Evolutionary conservation across 2,113 vertebrate genomes (phyloP).

Genomic region (Empidonax traillii): DNA sequence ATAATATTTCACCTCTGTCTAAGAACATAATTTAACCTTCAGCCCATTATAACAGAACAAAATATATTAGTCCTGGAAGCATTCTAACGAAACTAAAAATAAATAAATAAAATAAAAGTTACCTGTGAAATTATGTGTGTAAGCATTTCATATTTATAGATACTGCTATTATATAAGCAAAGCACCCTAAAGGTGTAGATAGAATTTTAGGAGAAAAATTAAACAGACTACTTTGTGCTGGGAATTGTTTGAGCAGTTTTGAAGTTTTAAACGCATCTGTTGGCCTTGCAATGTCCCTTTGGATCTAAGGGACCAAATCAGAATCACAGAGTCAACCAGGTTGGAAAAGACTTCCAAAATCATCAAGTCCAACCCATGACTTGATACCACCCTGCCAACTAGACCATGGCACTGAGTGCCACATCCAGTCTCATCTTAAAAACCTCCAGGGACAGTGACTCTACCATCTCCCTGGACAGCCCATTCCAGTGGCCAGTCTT

Average conservation of each 20-base stretch:
- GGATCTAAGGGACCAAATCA: neutral
- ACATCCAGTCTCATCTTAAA: too few relatives aligned
- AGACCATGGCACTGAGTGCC: too few relatives aligned
- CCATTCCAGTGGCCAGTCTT: too few relatives aligned
- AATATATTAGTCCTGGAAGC: neutral
- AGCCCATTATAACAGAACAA: neutral
- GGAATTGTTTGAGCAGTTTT: neutral
- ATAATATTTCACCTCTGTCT: neutral
- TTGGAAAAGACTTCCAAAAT: too few relatives aligned
- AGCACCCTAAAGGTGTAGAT: neutral
- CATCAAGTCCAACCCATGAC: too few relatives aligned
- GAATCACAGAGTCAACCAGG: too few relatives aligned
- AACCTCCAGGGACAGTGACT: too few relatives aligned
- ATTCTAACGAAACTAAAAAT: neutral
- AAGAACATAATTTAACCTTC: neutral
- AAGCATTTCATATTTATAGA: neutral
- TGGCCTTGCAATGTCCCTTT: neutral
- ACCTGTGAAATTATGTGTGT: neutral
- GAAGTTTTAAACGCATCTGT: neutral
- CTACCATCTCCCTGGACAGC: too few relatives aligned
- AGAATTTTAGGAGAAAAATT: neutral
- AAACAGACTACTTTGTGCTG: neutral
- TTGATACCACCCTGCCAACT: too few relatives aligned
- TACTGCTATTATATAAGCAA: neutral
- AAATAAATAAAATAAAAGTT: neutral